Evolutionary conservation across 2,797 vertebrate genomes (phyloP).

Genomic region (Malacoraja senta): DNA sequence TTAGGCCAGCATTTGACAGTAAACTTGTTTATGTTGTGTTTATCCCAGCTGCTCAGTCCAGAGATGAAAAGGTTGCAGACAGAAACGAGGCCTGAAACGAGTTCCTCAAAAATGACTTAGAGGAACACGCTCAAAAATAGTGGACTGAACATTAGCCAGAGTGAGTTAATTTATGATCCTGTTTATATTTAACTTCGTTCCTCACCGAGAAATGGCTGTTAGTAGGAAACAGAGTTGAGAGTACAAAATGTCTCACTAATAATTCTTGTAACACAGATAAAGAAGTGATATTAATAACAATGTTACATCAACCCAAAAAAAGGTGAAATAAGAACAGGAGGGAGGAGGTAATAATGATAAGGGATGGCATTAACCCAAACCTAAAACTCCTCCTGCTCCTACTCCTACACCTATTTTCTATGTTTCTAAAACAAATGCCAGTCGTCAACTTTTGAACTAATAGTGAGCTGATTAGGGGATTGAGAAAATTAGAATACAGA

Average conservation of each 20-base stretch:
- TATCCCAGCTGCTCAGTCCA: neutral
- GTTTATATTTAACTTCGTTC: neutral
- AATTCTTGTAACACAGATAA: neutral
- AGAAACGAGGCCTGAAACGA: neutral
- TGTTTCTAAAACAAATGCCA: too few species aligned
- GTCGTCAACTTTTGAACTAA: neutral
- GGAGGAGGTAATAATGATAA: neutral
- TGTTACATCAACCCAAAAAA: neutral
- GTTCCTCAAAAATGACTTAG: neutral
- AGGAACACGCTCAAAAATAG: neutral
- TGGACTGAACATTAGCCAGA: neutral
- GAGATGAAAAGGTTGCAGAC: neutral
- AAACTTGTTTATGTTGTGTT: neutral
- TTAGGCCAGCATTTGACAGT: neutral
- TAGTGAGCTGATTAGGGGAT: neutral
- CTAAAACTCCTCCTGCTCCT: neutral
- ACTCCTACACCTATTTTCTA: too few species aligned
- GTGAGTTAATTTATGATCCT: neutral
- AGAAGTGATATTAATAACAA: neutral
- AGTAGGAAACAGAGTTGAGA: neutral
- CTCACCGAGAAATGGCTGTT: neutral
- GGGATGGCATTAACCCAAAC: neutral
- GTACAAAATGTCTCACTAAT: neutral
- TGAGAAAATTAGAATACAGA: neutral
- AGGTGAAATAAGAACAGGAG: neutral